Base-by-base conservation (phyloP, 2,888 invertebrate species). In the Pristionchus arcanus region DNA sequence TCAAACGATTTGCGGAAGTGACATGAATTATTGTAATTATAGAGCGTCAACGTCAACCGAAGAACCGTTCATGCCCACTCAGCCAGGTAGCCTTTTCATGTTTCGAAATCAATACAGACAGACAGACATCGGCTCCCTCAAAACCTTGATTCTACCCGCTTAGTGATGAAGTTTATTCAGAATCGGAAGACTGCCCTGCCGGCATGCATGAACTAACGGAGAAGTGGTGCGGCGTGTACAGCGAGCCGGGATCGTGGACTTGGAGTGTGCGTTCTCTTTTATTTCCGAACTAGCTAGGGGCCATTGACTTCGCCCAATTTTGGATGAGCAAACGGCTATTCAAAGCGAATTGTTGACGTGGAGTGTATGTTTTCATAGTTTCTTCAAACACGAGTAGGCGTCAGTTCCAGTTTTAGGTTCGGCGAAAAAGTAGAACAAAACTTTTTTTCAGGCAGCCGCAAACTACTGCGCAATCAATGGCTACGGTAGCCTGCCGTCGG, bases 401-500 rank as follows among this genome's bases (percentile, higher is more conserved):
- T n/a, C n/a, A n/a, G n/a, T n/a, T n/a, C n/a, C n/a, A n/a, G n/a
- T n/a, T n/a, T n/a, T n/a, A n/a, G n/a, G 21, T 55, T 19, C 34
- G 28, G 28, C 34, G 34, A 71, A 15, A 66, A 55, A 21, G n/a
- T n/a, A n/a, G 19, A 59, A 25, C 9, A 21, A 25, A 59, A 15
- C 7, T 1, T 49, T 9, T 3, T 71, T 77, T 19, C 77, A 77
- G 77, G 42, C 42, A 2, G 77, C 77, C 3, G 77, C 49, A n/a
- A 77, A 77, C 77, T 77, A 77, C 49, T 77, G 77, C 77, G 77
- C 77, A 11, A 34, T 42, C 11, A 21, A 25, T 15, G 77, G 77
- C 21, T 77, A 77, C 77, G 77, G 77, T n/a, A 77, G 77, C n/a
- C 42, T 77, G 31, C 77, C 77, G 21, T 77, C 77, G 25, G 77